These are phyloP conservation scores for Drosophila robusta DNA, from an alignment of 2,888 invertebrate genomes.

Conservation along the genomic window DNA sequence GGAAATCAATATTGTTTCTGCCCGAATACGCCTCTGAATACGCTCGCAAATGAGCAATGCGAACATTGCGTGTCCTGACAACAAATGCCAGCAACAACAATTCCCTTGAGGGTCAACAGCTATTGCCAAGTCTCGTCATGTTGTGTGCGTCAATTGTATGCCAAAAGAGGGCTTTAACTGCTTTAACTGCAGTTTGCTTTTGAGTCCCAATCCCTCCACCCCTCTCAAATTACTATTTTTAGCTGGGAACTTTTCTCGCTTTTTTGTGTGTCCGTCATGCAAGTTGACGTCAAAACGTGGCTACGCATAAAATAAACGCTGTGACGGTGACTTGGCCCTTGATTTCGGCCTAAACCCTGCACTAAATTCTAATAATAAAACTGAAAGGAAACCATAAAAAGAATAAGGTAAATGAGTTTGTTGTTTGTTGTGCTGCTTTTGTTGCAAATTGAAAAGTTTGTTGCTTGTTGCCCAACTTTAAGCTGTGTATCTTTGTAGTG, in stretches of 20 bases:
- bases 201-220: not conserved
- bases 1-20: constrained; percentile 37
- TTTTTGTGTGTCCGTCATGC: constrained; percentile 45
- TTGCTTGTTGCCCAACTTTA: constrained; percentile 10
- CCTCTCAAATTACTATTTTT: constrained; percentile 21
- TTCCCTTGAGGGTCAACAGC: constrained; percentile 27
- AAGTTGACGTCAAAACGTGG: constrained; percentile 54
- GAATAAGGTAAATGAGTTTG: constrained; percentile 18
- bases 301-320: constrained; percentile 25
- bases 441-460: constrained; percentile 48
- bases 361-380: constrained; percentile 58
- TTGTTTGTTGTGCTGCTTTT: constrained; percentile 1
- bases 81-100: not conserved
- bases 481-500: constrained; percentile 7
- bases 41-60: constrained; percentile 30
- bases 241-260: constrained; percentile 30
- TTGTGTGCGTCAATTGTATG: constrained; percentile 46
- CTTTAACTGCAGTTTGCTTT: constrained; percentile 34
- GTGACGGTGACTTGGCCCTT: constrained; percentile 4
- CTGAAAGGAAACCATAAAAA: constrained; percentile 18
- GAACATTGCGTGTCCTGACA: constrained; percentile 42
- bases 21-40: constrained; percentile 15
- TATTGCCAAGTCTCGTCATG: constrained; percentile 18
- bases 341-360: constrained; percentile 26
- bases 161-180: constrained; percentile 38